Evolutionary conservation across 2,888 invertebrate genomes (phyloP).

Genomic region (Drosophila atripex): DNA sequence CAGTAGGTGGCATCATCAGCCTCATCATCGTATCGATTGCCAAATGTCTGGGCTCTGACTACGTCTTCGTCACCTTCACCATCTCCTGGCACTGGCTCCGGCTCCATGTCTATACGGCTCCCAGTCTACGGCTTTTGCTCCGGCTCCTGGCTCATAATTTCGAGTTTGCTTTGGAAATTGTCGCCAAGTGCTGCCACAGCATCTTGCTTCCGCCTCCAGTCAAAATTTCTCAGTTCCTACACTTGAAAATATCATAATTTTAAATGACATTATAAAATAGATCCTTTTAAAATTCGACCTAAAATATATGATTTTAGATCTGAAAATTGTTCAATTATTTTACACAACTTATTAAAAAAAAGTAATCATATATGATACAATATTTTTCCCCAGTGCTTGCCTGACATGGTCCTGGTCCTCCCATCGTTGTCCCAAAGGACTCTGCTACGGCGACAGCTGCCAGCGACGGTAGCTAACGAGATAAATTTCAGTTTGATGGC

Average conservation of each 20-base stretch:
- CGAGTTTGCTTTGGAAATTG: constrained; percentile 68
- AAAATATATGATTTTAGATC: neutral
- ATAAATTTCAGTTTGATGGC: constrained; percentile 75
- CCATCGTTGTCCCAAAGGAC: constrained; percentile 26
- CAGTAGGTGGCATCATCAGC: constrained; percentile 37
- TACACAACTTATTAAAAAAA: too few relatives aligned
- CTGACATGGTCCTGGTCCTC: neutral
- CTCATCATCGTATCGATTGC: constrained; percentile 49
- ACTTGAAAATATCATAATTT: neutral
- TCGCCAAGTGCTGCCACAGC: constrained; percentile 73
- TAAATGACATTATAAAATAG: neutral
- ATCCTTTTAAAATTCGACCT: neutral
- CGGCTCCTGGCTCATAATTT: constrained; percentile 61
- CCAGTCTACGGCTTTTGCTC: constrained; percentile 6
- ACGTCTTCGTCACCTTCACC: constrained; percentile 6
- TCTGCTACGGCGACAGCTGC: constrained; percentile 63
- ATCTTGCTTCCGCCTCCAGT: constrained; percentile 47
- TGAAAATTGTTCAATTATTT: neutral
- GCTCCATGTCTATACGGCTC: neutral
- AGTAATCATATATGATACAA: neutral
- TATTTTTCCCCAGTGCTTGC: neutral
- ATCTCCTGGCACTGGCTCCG: neutral
- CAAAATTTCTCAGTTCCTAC: constrained; percentile 2
- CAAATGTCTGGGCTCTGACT: constrained; percentile 15
- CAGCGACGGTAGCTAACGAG: constrained; percentile 65